Base-by-base conservation (phyloP, 2,888 invertebrate genomes). In the Strigamia transsilvanica region DNA sequence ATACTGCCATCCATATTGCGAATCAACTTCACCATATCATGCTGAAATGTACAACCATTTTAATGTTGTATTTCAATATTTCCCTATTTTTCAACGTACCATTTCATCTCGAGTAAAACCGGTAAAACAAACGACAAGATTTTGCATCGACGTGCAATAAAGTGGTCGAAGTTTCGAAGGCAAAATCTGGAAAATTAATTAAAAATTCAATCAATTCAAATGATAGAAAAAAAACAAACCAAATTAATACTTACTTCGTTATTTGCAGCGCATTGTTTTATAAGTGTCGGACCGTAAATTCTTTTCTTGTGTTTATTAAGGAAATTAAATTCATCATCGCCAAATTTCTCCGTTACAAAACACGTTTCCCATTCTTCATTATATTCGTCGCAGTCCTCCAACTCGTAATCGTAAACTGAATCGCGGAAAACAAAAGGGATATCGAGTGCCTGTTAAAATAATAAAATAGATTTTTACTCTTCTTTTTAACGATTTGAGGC, bases 1-100 rank as follows among this genome's bases (percentile, higher is more conserved):
- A 98, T 94, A 86, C 96, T 96, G 80, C 98, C 98, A 85, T 97
- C 97, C 98, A 98, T 98, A 88, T 94, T 94, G 90, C 98, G 98
- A 86, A 98, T 94, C 88, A 96, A 90, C 85, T 93, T 93, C 86
- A 96, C 94, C 88, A 97, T 90, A 88, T 92, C 92, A 86, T 93
- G 93, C 97, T 97, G 89, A 21, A 88, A 89, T 84, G 84, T 41
- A 83, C 80, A 77, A 23, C 82, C 42, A 66, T 21, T 12, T 42
- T 32, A 32, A 77, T 10, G 32, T 27, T 3, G 6, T 9, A 77
- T 23, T n/a, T 27, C 18, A 4, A n/a, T n/a, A 1, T 23, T 15
- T 15, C 1, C 7, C 81, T 51, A 61, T 18, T 13, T 15, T 80
- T 83, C 79, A 85, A 89, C 91, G 91, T 88, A 97, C 97, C 91